These are phyloP conservation scores for Aradus depressus DNA, from an alignment of 2,888 invertebrate species.

Conservation along the genomic window DNA sequence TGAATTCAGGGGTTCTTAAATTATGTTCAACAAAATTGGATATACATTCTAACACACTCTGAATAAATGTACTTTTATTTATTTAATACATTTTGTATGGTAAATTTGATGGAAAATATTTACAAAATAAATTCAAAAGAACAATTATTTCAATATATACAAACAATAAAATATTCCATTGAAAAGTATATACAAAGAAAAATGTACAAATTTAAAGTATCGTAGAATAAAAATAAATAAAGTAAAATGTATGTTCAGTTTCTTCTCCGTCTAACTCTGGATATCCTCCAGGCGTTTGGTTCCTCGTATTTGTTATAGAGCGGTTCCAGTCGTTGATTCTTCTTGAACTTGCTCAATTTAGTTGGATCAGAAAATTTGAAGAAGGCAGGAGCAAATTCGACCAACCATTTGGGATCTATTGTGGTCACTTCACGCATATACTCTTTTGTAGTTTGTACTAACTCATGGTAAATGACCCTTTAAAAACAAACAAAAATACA, in stretches of 20 bases:
- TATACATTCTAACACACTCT: too few relatives aligned
- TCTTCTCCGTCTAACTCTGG: constrained; percentile 72
- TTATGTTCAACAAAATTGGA: too few relatives aligned
- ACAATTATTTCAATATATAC: too few relatives aligned
- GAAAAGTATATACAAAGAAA: too few relatives aligned
- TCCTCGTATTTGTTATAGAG: constrained; percentile 98
- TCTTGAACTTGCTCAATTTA: constrained; percentile 96
- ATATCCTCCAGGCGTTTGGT: constrained; percentile 98
- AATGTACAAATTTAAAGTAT: too few relatives aligned
- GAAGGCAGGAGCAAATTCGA: constrained; percentile 98
- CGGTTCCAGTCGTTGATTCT: constrained; percentile 95
- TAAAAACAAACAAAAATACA: constrained; percentile 28
- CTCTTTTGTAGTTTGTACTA: constrained; percentile 97
- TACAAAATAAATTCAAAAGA: too few relatives aligned
- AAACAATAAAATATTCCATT: too few relatives aligned
- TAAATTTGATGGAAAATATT: too few relatives aligned
- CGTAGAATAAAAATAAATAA: too few relatives aligned
- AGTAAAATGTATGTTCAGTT: constrained; percentile 48
- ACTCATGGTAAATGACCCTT: constrained; percentile 95
- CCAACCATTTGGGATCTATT: constrained; percentile 95
- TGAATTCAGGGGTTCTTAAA: too few relatives aligned
- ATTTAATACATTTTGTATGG: too few relatives aligned
- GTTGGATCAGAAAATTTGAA: constrained; percentile 98
- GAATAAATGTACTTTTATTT: too few relatives aligned
- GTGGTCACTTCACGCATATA: constrained; percentile 98